Conservation (phyloP, 2,888 invertebrate genomes). For the Cacoxenus indagator region DNA sequence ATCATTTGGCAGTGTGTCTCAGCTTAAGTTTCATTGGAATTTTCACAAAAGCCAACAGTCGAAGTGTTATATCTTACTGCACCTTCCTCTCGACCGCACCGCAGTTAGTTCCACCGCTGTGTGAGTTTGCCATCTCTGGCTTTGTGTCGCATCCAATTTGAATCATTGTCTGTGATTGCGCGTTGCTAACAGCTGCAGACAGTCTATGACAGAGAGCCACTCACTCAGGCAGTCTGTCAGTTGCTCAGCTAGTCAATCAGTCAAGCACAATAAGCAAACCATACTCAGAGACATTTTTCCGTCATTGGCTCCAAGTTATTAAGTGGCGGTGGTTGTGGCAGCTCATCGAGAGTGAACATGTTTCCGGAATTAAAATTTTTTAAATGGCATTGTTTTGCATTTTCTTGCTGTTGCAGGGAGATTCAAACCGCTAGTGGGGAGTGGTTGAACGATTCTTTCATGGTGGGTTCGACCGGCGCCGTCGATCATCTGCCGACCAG, state of each 20-base stretch:
- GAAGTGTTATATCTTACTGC: not conserved
- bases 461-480: slow-evolving; percentile 72
- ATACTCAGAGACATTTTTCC: not conserved
- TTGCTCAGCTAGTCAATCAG: not conserved
- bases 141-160: not conserved
- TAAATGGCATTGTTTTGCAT: slow-evolving; percentile 60
- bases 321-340: not conserved
- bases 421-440: slow-evolving; percentile 78
- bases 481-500: slow-evolving; percentile 73
- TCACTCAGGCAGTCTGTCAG: not conserved
- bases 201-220: not conserved
- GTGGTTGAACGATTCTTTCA: slow-evolving; percentile 77
- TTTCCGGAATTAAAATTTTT: slow-evolving; percentile 47
- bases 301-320: not conserved
- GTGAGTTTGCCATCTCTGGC: not conserved
- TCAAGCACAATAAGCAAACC: not conserved
- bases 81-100: not conserved
- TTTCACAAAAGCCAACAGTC: slow-evolving; percentile 37
- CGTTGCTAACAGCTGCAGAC: not conserved
- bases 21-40: slow-evolving; percentile 47
- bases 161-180: not conserved
- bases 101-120: no score
- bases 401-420: slow-evolving; percentile 74
- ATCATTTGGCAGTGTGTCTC: slow-evolving; percentile 1
- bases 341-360: not conserved